phyloP scores from a whole-genome alignment of 2,888 invertebrate species.

The Druceiella hillmani region DNA sequence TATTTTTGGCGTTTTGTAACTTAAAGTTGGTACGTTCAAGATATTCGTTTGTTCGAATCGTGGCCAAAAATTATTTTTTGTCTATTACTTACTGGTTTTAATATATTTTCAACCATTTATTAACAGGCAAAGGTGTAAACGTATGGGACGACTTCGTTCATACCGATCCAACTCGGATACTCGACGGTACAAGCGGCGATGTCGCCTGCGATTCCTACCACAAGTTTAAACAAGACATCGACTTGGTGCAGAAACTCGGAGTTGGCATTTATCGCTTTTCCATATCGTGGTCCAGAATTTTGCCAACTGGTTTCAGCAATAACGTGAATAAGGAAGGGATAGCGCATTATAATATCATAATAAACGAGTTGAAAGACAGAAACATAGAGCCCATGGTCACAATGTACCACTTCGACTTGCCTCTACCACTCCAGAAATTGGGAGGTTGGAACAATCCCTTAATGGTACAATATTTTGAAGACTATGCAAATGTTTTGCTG shows the following conservation, averaged over 20 bases:
- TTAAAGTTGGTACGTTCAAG: too few species aligned
- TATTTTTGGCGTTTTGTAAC: too few species aligned
- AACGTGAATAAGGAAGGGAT: constrained; percentile 57
- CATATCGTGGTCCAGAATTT: constrained; percentile 64
- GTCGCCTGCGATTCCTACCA: too few species aligned
- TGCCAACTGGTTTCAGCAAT: constrained; percentile 40
- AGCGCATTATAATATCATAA: constrained; percentile 60
- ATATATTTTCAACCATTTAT: too few species aligned
- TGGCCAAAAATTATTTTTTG: too few species aligned
- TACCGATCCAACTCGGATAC: too few species aligned
- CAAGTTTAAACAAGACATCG: constrained; percentile 44
- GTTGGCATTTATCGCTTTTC: constrained; percentile 54
- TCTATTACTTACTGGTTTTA: too few species aligned
- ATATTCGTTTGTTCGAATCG: too few species aligned
- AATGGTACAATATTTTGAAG: constrained; percentile 45
- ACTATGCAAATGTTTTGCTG: constrained; percentile 46
- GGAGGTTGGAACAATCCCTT: constrained; percentile 53
- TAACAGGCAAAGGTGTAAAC: too few species aligned
- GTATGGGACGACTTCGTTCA: too few species aligned
- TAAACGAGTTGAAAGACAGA: constrained; percentile 52
- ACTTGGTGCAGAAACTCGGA: constrained; percentile 40
- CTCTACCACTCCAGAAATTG: constrained; percentile 44
- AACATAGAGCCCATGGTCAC: constrained; percentile 54
- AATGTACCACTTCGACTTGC: constrained; percentile 54
- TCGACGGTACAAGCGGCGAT: too few species aligned